Base-by-base conservation (phyloP, 2,888 invertebrate genomes). In the Epirrita christyi region DNA sequence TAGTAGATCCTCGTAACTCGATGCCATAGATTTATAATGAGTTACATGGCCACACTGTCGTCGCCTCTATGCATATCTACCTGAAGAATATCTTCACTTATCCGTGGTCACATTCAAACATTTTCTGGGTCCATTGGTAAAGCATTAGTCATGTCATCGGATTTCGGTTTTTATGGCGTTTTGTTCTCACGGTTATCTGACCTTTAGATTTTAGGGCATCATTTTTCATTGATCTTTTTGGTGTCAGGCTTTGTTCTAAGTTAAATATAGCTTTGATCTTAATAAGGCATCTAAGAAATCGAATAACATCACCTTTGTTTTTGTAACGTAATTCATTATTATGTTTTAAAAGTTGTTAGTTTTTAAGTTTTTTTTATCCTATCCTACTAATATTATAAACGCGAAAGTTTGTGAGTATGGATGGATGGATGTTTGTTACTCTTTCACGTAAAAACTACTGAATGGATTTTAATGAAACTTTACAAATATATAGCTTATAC, bases 71-170 rank as follows among this genome's bases (percentile, higher is more conserved):
- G 48, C 45, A 28, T 41, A 63, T 58, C 43, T 58, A 53, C 53
- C 58, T 50, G 36, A 44, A 46, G 43, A 45, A 49, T 38, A 50
- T 43, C 37, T 37, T 44, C 38, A 48, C 28, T 14, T 47, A 48
- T 49, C 55, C 56, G 57, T 43, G 45, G 42, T 32, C 43, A 41
- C 28, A 58, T 55, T 47, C 42, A 50, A 51, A 55, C 44, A 44
- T 48, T 21, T 21, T 21, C 44, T 27, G 21, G 42, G 50, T 41
- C 43, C 44, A 59, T 55, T 57, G 55, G 59, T 52, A 54, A 51
- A 62, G 52, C 65, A 65, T 67, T 65, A 67, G 67, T 67, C 67
- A 67, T 60, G 63, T 65, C 63, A 65, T 67, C 60, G 49, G 43
- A 57, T 59, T 65, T 57, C 47, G 49, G 54, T 60, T 63, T 58